Conservation (phyloP, 2,797 vertebrate genomes). For the Setipinna tenuifilis region DNA sequence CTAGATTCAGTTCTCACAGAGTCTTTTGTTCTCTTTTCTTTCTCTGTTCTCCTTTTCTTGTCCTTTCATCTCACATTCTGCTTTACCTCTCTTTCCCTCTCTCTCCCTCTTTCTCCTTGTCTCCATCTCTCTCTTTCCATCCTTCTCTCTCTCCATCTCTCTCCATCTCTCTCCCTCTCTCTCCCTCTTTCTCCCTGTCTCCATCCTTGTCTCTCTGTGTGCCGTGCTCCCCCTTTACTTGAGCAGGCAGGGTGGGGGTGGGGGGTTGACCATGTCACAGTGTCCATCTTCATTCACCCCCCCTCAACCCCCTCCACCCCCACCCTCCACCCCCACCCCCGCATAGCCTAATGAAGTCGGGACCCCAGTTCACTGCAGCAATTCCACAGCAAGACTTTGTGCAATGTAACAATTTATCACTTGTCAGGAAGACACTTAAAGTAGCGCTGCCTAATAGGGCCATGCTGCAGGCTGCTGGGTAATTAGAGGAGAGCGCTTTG, state of each 20-base stretch:
- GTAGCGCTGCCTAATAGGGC: slow-evolving; percentile 97
- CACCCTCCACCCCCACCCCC: slow-evolving; percentile 83
- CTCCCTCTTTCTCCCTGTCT: too few species aligned
- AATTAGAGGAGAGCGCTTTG: slow-evolving; percentile 98
- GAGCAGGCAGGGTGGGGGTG: slow-evolving; percentile 58
- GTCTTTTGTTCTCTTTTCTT: slow-evolving; percentile 21
- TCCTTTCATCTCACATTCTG: too few species aligned
- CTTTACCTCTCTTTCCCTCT: too few species aligned
- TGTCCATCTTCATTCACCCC: slow-evolving; percentile 92
- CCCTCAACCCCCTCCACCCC: slow-evolving; percentile 69
- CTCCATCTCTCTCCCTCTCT: too few species aligned
- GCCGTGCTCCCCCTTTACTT: too few species aligned
- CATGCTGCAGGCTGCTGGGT: slow-evolving; percentile 93
- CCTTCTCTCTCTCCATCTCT: too few species aligned
- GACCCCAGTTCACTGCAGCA: slow-evolving; percentile 91
- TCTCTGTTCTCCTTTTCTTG: neutral
- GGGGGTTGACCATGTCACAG: slow-evolving; percentile 80
- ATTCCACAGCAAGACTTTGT: slow-evolving; percentile 89
- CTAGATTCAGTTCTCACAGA: neutral
- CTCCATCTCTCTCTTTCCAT: neutral
- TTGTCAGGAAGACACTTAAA: slow-evolving; percentile 99
- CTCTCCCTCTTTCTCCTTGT: neutral
- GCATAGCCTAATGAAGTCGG: slow-evolving; percentile 99
- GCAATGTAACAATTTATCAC: slow-evolving; percentile 98
- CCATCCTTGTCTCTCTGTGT: too few species aligned